Evolutionary conservation across 2,797 vertebrate species (phyloP), one percentile per base, ranked within the genome.

Genomic region (Erethizon dorsatum): DNA sequence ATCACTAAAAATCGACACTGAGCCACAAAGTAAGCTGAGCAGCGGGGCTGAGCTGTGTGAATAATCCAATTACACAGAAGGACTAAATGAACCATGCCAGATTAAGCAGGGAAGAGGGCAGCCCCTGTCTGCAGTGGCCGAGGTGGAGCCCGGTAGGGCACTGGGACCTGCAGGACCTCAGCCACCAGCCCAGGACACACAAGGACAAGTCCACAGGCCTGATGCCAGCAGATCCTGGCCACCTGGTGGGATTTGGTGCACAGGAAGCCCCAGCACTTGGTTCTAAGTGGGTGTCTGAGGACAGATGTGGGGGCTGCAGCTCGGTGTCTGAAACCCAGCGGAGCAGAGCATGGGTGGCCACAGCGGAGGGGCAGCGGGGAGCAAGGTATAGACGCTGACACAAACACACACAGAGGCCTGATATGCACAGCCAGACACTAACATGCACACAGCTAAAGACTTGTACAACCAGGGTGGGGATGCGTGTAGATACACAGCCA

Each of bases 181-280:
- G 26, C 71, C 0, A 0, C 17, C 12, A 6, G 3, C 80, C 33
- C 17, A 1, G 14, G 18, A 14, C 31, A 9, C 14, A 1, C 18
- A 1, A 3, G 22, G 90, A 37, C 57, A 33, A 8, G 28, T 26
- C 37, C 22, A 5, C 1, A 0, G 83, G 33, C 80, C 57, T 2
- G 37, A 31, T 3, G 1, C 54, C 2, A 0, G 12, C 57, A 50
- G 6, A 7, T 61, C 50, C 78, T 8, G 41, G 33, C 0, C 1
- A 12, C 37, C 1, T 7, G 0, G 2, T 12, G 41, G 57, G 4
- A 4, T 6, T 24, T 3, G 26, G 4, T 0, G 26, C 26, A 4
- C 6, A 1, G 50, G 37, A 37, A 9, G 11, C 1, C 10, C 65
- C 7, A 0, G 47, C 37, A 0, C 65, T 37, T 3, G 22, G 26